Percentiles rank a stretch among this genome's conserved stretches.
These are phyloP conservation scores for Malachius bipustulatus DNA, from an alignment of 2,888 invertebrate genomes.

Conservation along the genomic window DNA sequence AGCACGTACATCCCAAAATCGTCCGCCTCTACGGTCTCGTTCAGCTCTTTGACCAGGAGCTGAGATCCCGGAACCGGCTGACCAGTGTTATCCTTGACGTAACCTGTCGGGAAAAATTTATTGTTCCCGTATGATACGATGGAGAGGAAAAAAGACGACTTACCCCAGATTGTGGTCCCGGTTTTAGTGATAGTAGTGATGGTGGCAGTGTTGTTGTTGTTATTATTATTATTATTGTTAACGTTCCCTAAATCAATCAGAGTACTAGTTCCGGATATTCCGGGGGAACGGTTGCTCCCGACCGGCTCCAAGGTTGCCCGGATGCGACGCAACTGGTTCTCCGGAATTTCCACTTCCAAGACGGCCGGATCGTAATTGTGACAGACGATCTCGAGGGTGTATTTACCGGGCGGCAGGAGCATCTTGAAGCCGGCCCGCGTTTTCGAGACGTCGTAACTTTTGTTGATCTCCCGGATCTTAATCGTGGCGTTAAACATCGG, in stretches of 20 bases:
- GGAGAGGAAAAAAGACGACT: too few species aligned
- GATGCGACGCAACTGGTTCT: slow-evolving; percentile 33
- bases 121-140: too few species aligned
- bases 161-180: neutral
- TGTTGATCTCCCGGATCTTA: slow-evolving; percentile 46
- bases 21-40: slow-evolving; percentile 34
- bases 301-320: slow-evolving; percentile 24
- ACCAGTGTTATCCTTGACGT: slow-evolving; percentile 47
- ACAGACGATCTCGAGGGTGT: slow-evolving; percentile 49
- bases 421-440: slow-evolving; percentile 63
- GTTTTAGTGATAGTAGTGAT: neutral
- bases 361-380: slow-evolving; percentile 46
- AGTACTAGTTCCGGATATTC: too few species aligned
- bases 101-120: too few species aligned
- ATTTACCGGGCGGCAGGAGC: slow-evolving; percentile 56
- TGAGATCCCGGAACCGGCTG: slow-evolving; percentile 43
- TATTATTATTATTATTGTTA: too few species aligned
- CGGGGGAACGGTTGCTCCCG: too few species aligned
- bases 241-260: too few species aligned
- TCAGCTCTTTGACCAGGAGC: slow-evolving; percentile 38
- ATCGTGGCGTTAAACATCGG: slow-evolving; percentile 63
- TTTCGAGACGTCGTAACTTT: slow-evolving; percentile 48
- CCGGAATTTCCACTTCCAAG: slow-evolving; percentile 36
- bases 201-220: too few species aligned
- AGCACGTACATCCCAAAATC: slow-evolving; percentile 40